Conservation (phyloP, 2,797 vertebrate species). For the Eulemur albifrons region DNA sequence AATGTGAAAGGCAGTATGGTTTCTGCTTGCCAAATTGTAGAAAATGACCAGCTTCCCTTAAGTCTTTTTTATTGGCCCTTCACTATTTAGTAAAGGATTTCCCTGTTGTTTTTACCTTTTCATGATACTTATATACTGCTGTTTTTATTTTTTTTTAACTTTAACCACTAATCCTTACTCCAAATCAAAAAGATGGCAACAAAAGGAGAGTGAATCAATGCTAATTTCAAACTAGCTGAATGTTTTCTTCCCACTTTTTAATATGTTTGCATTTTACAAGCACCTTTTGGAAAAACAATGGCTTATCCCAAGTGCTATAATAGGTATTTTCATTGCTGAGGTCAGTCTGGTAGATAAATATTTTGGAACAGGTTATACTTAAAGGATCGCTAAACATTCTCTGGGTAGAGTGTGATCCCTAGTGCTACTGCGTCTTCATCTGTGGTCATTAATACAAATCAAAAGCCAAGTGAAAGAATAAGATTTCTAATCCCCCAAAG, state of each 20-base stretch:
- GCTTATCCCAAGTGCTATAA: neutral
- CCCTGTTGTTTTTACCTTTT: neutral
- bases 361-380: neutral
- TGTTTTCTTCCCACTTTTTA: neutral
- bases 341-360: neutral
- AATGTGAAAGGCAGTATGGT: neutral
- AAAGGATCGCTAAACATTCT: neutral
- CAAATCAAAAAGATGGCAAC: neutral
- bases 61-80: neutral
- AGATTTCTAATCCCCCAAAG: constrained; percentile 46
- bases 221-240: neutral
- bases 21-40: neutral
- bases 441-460: constrained; percentile 45
- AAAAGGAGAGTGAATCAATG: neutral
- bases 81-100: neutral
- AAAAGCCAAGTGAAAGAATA: constrained; percentile 34
- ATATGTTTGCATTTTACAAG: neutral
- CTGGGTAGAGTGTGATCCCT: neutral
- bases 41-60: neutral
- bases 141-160: neutral
- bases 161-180: neutral
- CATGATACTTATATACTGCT: neutral
- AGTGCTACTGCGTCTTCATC: neutral
- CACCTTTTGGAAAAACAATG: neutral
- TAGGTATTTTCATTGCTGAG: neutral